Conservation (phyloP, 1,140 invertebrate species). For the Bombus haemorrhoidalis region DNA sequence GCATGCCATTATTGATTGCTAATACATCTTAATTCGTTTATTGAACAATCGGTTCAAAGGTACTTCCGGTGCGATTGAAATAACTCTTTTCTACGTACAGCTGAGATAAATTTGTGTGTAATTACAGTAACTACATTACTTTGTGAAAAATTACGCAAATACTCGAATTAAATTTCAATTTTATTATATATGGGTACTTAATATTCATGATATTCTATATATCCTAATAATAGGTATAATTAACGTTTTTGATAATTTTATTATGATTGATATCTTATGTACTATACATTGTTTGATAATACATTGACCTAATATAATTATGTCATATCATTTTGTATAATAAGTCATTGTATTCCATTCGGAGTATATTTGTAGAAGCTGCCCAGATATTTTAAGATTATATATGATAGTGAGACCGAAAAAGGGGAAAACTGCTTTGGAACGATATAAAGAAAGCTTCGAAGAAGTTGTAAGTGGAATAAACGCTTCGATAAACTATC, state of each 20-base stretch:
- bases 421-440: constrained; percentile 85
- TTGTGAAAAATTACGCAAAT: background rate
- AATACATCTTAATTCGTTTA: background rate
- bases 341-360: background rate
- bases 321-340: background rate
- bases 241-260: background rate
- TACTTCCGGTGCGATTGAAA: background rate
- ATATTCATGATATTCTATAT: too few relatives aligned
- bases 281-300: background rate
- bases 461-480: constrained; percentile 81
- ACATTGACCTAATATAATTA: background rate
- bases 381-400: constrained; percentile 86
- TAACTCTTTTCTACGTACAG: background rate
- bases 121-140: background rate
- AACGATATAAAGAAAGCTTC: constrained; percentile 84
- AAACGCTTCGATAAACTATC: background rate
- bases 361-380: constrained; percentile 82
- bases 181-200: too few relatives aligned
- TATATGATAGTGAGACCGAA: constrained; percentile 88
- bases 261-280: background rate
- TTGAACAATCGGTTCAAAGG: background rate
- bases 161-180: background rate
- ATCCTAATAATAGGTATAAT: too few relatives aligned
- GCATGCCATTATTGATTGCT: background rate
- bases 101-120: background rate